Evolutionary conservation across 2,113 vertebrate species (phyloP), one percentile per base, ranked within the genome.

Genomic region (Oryzias javanicus): DNA sequence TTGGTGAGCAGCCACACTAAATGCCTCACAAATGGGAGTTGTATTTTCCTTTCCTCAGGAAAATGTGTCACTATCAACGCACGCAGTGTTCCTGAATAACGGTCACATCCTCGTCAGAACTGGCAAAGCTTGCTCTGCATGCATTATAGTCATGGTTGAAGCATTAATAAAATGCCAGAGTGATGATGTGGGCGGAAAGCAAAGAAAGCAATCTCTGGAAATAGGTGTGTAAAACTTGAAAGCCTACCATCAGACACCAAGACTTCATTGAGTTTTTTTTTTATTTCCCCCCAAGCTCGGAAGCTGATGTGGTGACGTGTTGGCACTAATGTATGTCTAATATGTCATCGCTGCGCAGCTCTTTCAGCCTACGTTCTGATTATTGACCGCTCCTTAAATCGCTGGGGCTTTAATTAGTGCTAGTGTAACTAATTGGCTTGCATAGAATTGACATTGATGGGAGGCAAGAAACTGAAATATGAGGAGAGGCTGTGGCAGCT

Each of bases 371-470:
- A 47, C 72, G n/a, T 46, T 78, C 66, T 74, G 78, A 85, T 81
- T 87, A 79, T 78, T 88, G 86, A 88, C 83, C 65, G 66, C 82
- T 65, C 66, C 82, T 70, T 77, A 74, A 72, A 18, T 82, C 58
- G 42, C 83, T 70, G 60, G 68, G 85, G 78, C 78, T 79, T 85
- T 86, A 88, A 89, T 89, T 88, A 85, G 73, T 52, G 54, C 70
- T 72, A 70, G 77, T 79, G 81, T 83, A 82, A 85, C 85, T 89
- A 89, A 88, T 84, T 80, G 68, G 70, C 72, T 71, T 58, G 65
- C 70, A 73, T 60, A 64, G 72, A 82, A 81, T 60, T 79, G 79
- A 85, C 84, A 85, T 73, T 82, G 81, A 89, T 72, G 80, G 49
- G 63, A 79, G 73, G 67, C 29, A 71, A 78, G 69, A 64, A 86